Conservation (phyloP, 64 coral and sea anemone genomes). For the Pocillopora verrucosa region DNA sequence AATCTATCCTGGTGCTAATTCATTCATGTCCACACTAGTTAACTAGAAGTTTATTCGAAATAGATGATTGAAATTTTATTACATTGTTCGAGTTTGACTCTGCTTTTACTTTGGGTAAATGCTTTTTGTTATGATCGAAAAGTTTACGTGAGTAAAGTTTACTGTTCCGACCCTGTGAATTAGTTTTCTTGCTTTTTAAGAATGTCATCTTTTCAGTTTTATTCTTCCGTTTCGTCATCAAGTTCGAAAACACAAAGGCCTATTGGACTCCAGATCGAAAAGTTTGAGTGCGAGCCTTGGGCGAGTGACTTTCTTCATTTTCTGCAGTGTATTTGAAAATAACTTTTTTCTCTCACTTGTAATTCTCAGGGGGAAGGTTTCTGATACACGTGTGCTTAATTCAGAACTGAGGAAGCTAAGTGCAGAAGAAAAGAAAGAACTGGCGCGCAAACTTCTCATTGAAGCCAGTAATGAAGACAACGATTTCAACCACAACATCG, state of each 20-base stretch:
- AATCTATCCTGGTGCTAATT: background rate
- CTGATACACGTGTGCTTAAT: conserved; percentile 42
- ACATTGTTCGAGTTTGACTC: background rate
- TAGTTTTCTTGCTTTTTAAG: no score
- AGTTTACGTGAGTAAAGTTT: no score
- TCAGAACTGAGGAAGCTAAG: conserved; percentile 62
- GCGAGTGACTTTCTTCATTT: no score
- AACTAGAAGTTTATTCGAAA: no score
- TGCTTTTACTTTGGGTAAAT: no score
- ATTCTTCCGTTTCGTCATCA: no score
- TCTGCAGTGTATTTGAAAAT: background rate
- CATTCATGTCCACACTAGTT: background rate
- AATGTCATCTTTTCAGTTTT: no score
- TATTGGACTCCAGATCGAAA: no score
- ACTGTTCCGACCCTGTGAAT: no score
- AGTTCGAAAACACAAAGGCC: no score
- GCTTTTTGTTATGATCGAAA: no score
- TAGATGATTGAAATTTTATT: background rate
- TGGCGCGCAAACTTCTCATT: conserved; percentile 34
- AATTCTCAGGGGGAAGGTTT: conserved; percentile 31
- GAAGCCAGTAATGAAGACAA: conserved; percentile 31
- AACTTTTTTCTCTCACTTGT: background rate
- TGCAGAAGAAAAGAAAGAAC: conserved; percentile 22
- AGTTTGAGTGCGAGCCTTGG: no score
- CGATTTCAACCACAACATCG: background rate